A percentile compares a stretch with the other conserved stretches of the same genome.
Evolutionary conservation across 1,140 invertebrate species (phyloP).

Genomic region (Belonocnema kinseyi): DNA sequence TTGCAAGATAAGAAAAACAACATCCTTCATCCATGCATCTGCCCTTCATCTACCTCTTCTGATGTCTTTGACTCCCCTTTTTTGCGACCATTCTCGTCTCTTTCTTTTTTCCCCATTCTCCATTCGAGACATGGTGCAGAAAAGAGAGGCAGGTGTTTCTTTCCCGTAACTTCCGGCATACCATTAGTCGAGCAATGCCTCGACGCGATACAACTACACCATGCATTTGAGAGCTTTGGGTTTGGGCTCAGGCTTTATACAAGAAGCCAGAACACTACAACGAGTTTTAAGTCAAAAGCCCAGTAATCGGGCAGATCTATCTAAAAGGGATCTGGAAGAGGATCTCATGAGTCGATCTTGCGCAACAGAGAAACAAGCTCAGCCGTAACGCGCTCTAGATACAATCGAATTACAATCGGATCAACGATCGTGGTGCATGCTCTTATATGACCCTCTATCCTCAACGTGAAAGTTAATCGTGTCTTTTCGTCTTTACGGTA

Average conservation of each 20-base stretch:
- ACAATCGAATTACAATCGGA: constrained; percentile 24
- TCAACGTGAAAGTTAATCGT: constrained; percentile 13
- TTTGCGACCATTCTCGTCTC: not conserved
- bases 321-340: constrained; percentile 4
- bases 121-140: not conserved
- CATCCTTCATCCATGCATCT: constrained; percentile 18
- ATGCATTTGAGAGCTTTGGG: not conserved
- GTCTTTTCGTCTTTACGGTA: not conserved
- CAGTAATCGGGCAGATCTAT: constrained; percentile 14
- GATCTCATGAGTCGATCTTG: constrained; percentile 3
- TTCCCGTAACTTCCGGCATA: constrained; percentile 13
- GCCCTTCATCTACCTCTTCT: not conserved
- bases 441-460: not conserved
- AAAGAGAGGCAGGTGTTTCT: constrained; percentile 11
- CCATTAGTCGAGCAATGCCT: not conserved
- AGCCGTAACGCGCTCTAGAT: constrained; percentile 3
- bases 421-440: constrained; percentile 2
- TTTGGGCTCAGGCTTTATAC: not conserved
- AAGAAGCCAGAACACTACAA: not conserved
- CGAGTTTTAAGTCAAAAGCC: not conserved
- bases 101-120: not conserved
- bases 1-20: constrained; percentile 12
- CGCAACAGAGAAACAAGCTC: constrained; percentile 10
- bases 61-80: constrained; percentile 1
- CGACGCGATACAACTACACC: constrained; percentile 10